Evolutionary conservation across 2,888 invertebrate genomes (phyloP).

Genomic region (Agrochola lota): DNA sequence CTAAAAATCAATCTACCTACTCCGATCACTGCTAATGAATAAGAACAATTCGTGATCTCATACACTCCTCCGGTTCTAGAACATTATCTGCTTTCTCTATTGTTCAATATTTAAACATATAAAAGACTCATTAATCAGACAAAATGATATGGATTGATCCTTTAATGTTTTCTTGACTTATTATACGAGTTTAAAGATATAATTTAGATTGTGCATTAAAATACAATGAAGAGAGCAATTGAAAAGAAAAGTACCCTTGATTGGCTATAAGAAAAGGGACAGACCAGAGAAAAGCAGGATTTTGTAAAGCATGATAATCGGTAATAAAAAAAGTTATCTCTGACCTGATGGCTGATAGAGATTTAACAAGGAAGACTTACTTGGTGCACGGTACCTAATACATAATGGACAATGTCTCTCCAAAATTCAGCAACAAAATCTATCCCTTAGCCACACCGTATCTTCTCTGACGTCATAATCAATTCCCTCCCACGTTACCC

Average conservation of each 20-base stretch:
- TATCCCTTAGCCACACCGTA: background rate
- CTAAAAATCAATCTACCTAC: too few relatives aligned
- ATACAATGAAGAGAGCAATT: background rate
- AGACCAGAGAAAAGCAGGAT: too few relatives aligned
- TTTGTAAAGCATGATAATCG: background rate
- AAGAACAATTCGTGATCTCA: constrained; percentile 6
- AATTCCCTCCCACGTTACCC: background rate
- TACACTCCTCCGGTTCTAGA: constrained; percentile 15
- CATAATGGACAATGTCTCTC: too few relatives aligned
- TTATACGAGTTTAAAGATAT: background rate
- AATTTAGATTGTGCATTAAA: background rate
- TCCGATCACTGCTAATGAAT: too few relatives aligned
- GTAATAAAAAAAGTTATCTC: background rate
- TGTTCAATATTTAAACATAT: background rate
- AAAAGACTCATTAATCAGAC: background rate
- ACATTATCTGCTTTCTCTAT: constrained; percentile 11
- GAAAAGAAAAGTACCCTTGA: background rate
- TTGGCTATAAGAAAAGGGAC: background rate
- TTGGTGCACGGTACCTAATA: background rate
- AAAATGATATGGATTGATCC: constrained; percentile 8
- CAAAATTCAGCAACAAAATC: background rate
- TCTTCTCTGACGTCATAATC: background rate
- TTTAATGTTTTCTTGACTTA: constrained; percentile 2
- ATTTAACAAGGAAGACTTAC: background rate
- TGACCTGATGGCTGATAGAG: background rate